phyloP scores from a whole-genome alignment of 2,113 vertebrate genomes.

The Paramisgurnus dabryanus region DNA sequence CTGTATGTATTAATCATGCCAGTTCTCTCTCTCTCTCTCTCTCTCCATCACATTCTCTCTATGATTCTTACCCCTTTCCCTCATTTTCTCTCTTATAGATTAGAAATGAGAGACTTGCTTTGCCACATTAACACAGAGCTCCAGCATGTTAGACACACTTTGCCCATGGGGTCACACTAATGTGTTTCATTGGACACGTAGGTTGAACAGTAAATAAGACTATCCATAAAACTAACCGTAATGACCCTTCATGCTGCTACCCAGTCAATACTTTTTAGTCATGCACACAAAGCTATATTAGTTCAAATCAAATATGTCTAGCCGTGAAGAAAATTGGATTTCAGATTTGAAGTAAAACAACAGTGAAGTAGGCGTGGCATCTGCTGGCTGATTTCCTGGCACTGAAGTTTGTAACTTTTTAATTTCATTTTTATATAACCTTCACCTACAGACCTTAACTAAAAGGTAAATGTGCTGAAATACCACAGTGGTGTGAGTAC shows the following conservation, averaged over 20 bases:
- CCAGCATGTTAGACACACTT: conserved; percentile 22
- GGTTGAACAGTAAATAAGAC: conserved; percentile 23
- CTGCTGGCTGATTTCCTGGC: not conserved
- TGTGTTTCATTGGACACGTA: conserved; percentile 16
- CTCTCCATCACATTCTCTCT: not conserved
- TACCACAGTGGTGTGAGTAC: no score
- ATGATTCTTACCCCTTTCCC: not conserved
- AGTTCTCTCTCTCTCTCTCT: not conserved
- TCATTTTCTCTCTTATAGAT: not conserved
- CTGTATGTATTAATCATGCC: not conserved
- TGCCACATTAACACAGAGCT: not conserved
- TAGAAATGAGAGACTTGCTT: not conserved
- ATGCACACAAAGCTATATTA: conserved; percentile 27
- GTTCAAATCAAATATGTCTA: conserved; percentile 1
- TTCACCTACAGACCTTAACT: no score
- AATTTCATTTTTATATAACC: no score
- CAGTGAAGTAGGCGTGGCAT: not conserved
- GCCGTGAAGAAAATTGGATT: conserved; percentile 9
- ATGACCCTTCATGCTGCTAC: conserved; percentile 15
- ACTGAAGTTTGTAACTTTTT: not conserved
- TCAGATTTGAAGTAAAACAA: not conserved
- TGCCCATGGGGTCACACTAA: conserved; percentile 13
- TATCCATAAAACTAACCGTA: conserved; percentile 9
- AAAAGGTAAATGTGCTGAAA: no score
- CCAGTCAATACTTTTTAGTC: conserved; percentile 16